Conservation (phyloP, 2,113 vertebrate species). For the Lanius collurio region DNA sequence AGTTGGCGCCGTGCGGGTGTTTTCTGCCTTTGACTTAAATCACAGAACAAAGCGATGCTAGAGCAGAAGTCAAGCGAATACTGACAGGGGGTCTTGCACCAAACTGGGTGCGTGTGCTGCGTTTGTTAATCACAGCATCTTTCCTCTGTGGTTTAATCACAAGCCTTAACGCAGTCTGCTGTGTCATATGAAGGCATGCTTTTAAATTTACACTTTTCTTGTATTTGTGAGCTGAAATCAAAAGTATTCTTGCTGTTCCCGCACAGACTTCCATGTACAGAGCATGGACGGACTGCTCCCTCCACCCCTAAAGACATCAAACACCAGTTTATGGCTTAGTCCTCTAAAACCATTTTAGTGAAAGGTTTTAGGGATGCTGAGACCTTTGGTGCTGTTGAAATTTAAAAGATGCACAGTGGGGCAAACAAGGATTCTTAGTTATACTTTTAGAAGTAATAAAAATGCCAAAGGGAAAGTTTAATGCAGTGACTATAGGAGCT, state of each 20-base stretch:
- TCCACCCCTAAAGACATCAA: accelerated
- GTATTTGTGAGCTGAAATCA: accelerated
- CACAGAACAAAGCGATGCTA: not conserved
- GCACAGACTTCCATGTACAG: accelerated
- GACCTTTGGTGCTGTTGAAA: not conserved
- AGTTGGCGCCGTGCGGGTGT: accelerated
- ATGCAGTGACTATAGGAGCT: not conserved
- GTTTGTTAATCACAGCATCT: not conserved
- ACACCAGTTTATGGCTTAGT: not conserved
- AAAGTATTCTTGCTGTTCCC: not conserved
- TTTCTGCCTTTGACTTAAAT: accelerated
- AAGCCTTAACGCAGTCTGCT: too few relatives aligned
- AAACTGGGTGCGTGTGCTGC: accelerated
- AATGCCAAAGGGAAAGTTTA: not conserved
- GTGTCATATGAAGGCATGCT: not conserved
- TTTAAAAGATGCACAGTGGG: not conserved
- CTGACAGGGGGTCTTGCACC: not conserved
- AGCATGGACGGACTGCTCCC: not conserved
- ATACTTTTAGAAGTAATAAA: not conserved
- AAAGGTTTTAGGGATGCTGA: not conserved
- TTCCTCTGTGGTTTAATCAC: not conserved
- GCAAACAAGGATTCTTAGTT: not conserved
- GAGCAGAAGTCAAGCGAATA: not conserved
- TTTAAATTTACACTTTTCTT: not conserved
- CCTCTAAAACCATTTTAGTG: not conserved